Evolutionary conservation across 2,113 vertebrate species (phyloP).

Genomic region (Struthio camelus): DNA sequence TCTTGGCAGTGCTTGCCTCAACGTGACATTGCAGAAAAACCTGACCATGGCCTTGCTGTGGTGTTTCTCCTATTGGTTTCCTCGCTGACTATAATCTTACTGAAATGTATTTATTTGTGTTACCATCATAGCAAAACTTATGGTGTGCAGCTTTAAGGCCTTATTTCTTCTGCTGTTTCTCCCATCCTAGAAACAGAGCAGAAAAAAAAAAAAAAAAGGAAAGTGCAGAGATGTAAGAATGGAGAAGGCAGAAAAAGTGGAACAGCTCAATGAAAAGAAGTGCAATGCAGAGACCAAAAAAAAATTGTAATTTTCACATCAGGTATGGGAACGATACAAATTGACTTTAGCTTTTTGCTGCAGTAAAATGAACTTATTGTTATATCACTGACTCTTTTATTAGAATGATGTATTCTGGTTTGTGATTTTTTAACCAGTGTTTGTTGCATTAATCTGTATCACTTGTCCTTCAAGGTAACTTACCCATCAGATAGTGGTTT

Average conservation of each 20-base stretch:
- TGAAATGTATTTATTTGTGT: neutral
- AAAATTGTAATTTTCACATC: neutral
- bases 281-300: neutral
- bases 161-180: neutral
- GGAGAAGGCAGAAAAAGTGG: neutral
- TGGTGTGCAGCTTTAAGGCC: neutral
- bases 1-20: slow-evolving; percentile 11
- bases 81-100: neutral
- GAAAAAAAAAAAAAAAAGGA: neutral
- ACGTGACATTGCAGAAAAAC: neutral
- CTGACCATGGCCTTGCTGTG: neutral
- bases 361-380: neutral
- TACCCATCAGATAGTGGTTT: slow-evolving; percentile 73
- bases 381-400: neutral
- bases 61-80: neutral
- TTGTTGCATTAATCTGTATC: neutral
- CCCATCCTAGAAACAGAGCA: neutral
- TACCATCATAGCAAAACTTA: neutral
- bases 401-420: neutral
- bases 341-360: neutral
- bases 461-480: slow-evolving; percentile 53
- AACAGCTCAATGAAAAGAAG: neutral
- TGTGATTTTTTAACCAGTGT: neutral
- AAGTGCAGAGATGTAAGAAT: neutral
- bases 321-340: neutral